Evolutionary conservation across 2,797 vertebrate genomes (phyloP), one percentile per base, ranked within the genome.

Genomic region (Mus spretus): DNA sequence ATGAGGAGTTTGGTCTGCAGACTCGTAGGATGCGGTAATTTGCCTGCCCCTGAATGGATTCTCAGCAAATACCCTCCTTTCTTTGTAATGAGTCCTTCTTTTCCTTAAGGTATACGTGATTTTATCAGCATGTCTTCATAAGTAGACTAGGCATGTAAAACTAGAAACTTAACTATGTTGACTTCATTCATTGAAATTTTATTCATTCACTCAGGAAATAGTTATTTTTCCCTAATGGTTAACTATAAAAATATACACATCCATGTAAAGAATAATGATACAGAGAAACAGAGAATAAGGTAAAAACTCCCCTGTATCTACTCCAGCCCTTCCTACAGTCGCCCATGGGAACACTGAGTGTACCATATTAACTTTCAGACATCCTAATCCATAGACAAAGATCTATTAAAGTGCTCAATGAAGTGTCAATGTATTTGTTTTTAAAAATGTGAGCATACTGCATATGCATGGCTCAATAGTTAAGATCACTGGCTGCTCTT

Each of bases 181-280:
- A 79, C 2, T 85, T 77, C 40, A 65, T 70, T 79, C 28, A 67
- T 28, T 89, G 50, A 44, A 50, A 67, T 37, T 63, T 78, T 15
- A 59, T 88, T 81, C 14, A 84, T 70, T 95, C 31, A 72, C 95
- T 81, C 65, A 90, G 63, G 26, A 80, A 77, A 91, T 84, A 77
- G 37, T 91, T 94, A 47, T 53, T 81, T 82, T 90, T 57, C 77
- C 47, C 80, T 53, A 44, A 93, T 8, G 63, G 59, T 65, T 90
- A 50, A 70, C 63, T 75, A 12, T 37, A 63, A 89, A 89, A 13
- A 81, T 79, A 77, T 20, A 37, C 1, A 61, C 13, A 40, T 70
- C 4, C 17, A 14, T 12, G 3, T 77, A 81, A 53, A 85, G 20
- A 93, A 12, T 55, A 61, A 40, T 50, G 63, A 14, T n/a, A 44